Percentiles rank a stretch among this genome's conserved stretches.
Evolutionary conservation across 92 coral and sea anemone species (phyloP).

Genomic region (Epizoanthus rinbou): DNA sequence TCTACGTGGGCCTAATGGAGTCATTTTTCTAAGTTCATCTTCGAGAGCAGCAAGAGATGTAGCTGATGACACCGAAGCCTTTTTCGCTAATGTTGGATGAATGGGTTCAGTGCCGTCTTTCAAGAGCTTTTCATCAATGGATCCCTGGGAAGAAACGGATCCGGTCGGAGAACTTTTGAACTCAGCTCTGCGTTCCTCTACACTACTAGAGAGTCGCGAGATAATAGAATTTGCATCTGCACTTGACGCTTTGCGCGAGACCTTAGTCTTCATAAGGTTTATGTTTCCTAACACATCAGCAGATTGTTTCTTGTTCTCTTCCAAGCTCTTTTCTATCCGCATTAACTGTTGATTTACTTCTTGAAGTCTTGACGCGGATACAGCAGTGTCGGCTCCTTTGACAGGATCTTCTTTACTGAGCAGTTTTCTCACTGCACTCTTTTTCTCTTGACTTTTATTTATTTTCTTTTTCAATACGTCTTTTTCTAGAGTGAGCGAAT

Average conservation of each 20-base stretch:
- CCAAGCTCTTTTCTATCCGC: slow-evolving; percentile 71
- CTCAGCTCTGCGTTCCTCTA: slow-evolving; percentile 58
- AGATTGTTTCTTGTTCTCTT: slow-evolving; percentile 67
- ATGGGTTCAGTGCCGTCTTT: slow-evolving; percentile 24
- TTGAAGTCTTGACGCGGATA: slow-evolving; percentile 66
- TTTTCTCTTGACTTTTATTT: slow-evolving; percentile 69
- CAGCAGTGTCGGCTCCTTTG: slow-evolving; percentile 49
- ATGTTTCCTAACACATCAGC: slow-evolving; percentile 73
- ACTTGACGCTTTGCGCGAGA: slow-evolving; percentile 48
- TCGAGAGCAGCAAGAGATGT: slow-evolving; percentile 72
- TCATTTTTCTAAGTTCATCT: slow-evolving; percentile 75
- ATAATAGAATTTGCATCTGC: slow-evolving; percentile 12
- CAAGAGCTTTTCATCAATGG: slow-evolving; percentile 63
- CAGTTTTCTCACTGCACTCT: slow-evolving; percentile 74
- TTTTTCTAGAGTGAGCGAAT: slow-evolving; percentile 84
- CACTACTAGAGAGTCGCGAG: slow-evolving; percentile 18
- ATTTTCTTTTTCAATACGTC: slow-evolving; percentile 84
- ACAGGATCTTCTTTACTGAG: slow-evolving; percentile 74
- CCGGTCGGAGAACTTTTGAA: slow-evolving; percentile 67
- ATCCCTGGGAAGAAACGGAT: slow-evolving; percentile 81
- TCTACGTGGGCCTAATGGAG: slow-evolving; percentile 68
- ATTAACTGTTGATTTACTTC: slow-evolving; percentile 74
- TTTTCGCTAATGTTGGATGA: slow-evolving; percentile 34
- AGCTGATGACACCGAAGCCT: slow-evolving; percentile 33
- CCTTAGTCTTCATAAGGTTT: slow-evolving; percentile 68